Conservation (phyloP, 2,888 invertebrate genomes). For the Unio delphinus region DNA sequence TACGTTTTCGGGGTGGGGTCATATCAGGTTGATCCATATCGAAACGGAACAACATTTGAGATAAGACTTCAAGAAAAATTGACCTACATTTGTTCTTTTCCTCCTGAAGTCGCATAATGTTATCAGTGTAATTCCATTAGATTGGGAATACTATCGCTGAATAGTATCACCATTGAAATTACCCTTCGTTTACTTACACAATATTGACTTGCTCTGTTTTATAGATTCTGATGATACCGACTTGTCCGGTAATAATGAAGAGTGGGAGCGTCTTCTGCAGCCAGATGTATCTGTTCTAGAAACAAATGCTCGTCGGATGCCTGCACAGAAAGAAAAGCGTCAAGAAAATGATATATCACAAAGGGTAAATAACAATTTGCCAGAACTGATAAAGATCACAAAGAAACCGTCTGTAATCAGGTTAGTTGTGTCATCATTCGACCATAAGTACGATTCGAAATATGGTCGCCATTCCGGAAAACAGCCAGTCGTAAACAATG, state of each 20-base stretch:
- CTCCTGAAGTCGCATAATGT: too few species aligned
- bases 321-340: slow-evolving; percentile 3
- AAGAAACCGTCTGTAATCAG: slow-evolving; percentile 23
- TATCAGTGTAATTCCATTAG: too few species aligned
- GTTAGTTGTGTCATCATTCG: slow-evolving; percentile 21
- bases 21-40: too few species aligned
- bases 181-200: too few species aligned
- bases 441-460: not conserved
- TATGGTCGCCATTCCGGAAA: slow-evolving; percentile 4
- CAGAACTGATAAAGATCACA: slow-evolving; percentile 8
- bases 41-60: too few species aligned
- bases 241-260: slow-evolving; percentile 40
- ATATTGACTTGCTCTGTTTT: not conserved
- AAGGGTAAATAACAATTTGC: not conserved
- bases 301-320: not conserved
- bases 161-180: too few species aligned
- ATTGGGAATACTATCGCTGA: too few species aligned
- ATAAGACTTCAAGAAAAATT: not conserved
- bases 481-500: slow-evolving; percentile 12
- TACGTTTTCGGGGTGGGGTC: too few species aligned
- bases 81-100: too few species aligned
- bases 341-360: not conserved
- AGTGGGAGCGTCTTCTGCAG: slow-evolving; percentile 41
- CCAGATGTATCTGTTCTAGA: slow-evolving; percentile 3
- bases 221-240: slow-evolving; percentile 29